Evolutionary conservation across 2,888 invertebrate species (phyloP), one percentile per base, ranked within the genome.

Genomic region (Leptogaster cylindrica): DNA sequence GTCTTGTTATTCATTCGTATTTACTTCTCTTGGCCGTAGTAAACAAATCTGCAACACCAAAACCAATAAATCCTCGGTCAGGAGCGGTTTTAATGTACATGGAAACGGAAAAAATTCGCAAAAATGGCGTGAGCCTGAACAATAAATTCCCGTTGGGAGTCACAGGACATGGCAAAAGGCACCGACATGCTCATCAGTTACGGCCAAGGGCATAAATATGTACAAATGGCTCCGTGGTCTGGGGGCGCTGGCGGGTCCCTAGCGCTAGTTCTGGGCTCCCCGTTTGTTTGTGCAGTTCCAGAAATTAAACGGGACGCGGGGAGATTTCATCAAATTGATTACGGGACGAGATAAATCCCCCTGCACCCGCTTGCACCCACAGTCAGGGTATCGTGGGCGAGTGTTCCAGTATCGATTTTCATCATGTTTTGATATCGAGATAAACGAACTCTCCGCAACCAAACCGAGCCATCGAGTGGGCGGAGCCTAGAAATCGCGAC

Each of bases 171-270:
- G 31, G 20, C 31, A 28, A 66, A 58, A 44, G 66, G 46, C 33
- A 23, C 66, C 61, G 61, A 48, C 33, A 48, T 36, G 8, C 58
- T 25, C 61, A 67, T 67, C 61, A 67, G 33, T 67, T 67, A 61
- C 33, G 18, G 48, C 48, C 58, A 10, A n/a, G 25, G 31, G 33
- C 51, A 61, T 67, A 67, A 67, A 67, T 50, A 67, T 61, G 58
- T 20, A 28, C 67, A 36, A 61, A 67, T 58, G 58, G 33, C 25
- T 20, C 12, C 55, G 16, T 20, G 46, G 58, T 48, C 39, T 65
- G 28, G 8, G 46, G 36, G 20, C 25, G 39, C 33, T 64, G 23
- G 23, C 12, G 2, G 20, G n/a, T 28, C 39, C 4, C 58, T 39
- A 39, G 28, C 23, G 48, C 52, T 18, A 18, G 52, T 18, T 8